Base-by-base conservation (phyloP, 1,140 invertebrate genomes). In the Gonioctena quinquepunctata region DNA sequence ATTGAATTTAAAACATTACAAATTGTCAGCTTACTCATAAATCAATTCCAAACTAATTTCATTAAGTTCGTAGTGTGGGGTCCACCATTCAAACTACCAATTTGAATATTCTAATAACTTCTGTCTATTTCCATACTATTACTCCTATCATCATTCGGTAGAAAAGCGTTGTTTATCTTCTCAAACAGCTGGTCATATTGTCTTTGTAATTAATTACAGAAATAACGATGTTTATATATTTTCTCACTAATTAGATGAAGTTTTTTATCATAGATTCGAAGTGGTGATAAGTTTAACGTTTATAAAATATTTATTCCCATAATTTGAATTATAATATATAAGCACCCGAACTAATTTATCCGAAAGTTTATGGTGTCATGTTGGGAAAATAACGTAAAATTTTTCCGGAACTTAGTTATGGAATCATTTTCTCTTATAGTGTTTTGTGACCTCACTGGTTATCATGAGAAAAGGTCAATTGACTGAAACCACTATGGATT, bases 221-320 rank as follows among this genome's bases (percentile, higher is more conserved):
- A 66, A 52, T 66, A 66, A 66, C 26, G 62, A 71, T n/a, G 61
- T 48, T 69, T 52, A 69, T 69, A 33, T 69, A 64, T 69, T 70
- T 70, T 64, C 11, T 49, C 11, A n/a, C 52, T 66, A 66, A 71
- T 71, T 66, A 71, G 23, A 33, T 26, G 28, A 16, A 61, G n/a
- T 23, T 61, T 26, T 61, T 18, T 27, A 27, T 16, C 18, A 61
- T 61, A 61, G 59, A 61, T 61, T 61, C 11, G 2, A 18, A 16
- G 23, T 27, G 59, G 7, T 18, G 25, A 61, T 61, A 33, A 61
- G 8, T 61, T 2, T 28, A 28, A 61, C 59, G 59, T 28, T 61
- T 16, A 61, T 61, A 26, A 28, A 61, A 61, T 28, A 26, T 61
- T 61, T 57, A 22, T 57, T 57, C 11, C 33, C 33, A n/a, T 42